Base-by-base conservation (phyloP, 2,113 vertebrate species). In the Notarius quadriscutis region DNA sequence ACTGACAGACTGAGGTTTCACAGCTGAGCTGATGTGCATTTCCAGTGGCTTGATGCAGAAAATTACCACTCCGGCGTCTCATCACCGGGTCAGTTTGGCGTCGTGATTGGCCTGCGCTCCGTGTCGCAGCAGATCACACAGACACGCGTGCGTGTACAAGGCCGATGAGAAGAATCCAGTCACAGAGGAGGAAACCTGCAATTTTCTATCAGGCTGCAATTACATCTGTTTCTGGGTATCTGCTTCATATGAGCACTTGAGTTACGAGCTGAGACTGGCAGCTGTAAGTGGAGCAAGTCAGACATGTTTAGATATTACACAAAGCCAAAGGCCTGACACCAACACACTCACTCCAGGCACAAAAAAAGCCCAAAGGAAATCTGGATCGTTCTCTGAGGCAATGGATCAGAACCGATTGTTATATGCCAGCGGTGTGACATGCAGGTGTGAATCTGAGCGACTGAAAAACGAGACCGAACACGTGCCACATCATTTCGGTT, bases 121-220 rank as follows among this genome's bases (percentile, higher is more conserved):
- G 92, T 88, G 91, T 90, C 82, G 74, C 77, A 86, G 83, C 71
- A 86, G 80, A 81, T 90, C 87, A 48, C 84, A 84, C 65, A 88
- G 72, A 74, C 87, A 11, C 22, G 30, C 62, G 41, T 53, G 60
- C 50, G 69, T 34, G 60, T 65, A 55, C n/a, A 34, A 58, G 81
- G 63, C 75, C 8, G 27, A 41, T 53, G 17, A 69, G 65, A 48
- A 41, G 75, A 78, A 65, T 48, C 62, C 69, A 71, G 53, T 41
- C 67, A 41, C 53, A 60, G 67, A 88, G 55, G 58, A 83, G 69
- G 89, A 91, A 90, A 89, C 74, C 67, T 87, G 87, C 85, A 92
- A 90, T 89, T 89, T 92, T 91, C 84, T 88, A 81, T 91, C 85
- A 90, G 85, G 63, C 84, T 90, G 51, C 91, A 91, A 91, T 92